A percentile compares a stretch with the other conserved stretches of the same genome.
Evolutionary conservation across 1,140 invertebrate genomes (phyloP).

Genomic region (Papilio glaucus): DNA sequence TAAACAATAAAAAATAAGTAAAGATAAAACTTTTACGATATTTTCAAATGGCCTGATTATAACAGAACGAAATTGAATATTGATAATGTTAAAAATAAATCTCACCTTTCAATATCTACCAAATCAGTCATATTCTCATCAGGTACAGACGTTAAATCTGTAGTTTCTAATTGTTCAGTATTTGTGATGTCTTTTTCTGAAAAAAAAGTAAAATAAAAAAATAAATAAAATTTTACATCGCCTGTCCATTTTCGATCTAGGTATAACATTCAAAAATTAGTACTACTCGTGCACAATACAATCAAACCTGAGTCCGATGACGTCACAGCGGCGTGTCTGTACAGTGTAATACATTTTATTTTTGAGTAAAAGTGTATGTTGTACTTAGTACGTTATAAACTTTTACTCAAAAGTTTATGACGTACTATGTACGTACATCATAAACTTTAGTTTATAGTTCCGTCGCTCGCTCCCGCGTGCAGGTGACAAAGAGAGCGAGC

Average conservation of each 20-base stretch:
- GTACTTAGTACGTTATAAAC: no score
- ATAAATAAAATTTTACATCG: neutral
- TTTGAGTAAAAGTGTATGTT: no score
- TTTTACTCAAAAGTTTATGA: no score
- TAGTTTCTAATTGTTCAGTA: constrained; percentile 77
- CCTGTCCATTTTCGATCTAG: constrained; percentile 35
- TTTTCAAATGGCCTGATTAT: neutral
- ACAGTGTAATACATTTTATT: no score
- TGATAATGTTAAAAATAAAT: constrained; percentile 14
- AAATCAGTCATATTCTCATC: constrained; percentile 76
- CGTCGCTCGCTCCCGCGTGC: no score
- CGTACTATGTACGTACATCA: no score
- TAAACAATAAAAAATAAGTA: no score
- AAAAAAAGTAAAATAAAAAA: constrained; percentile 45
- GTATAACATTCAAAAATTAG: neutral
- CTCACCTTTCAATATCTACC: constrained; percentile 78
- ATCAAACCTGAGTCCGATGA: neutral
- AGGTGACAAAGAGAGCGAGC: no score
- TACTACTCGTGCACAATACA: neutral
- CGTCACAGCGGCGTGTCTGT: no score
- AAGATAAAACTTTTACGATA: no score
- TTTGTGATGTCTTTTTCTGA: constrained; percentile 81
- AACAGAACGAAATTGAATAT: neutral
- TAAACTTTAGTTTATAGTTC: no score
- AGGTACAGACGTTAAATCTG: constrained; percentile 75